Evolutionary conservation across 2,113 vertebrate species (phyloP).

Genomic region (Varanus komodoensis): DNA sequence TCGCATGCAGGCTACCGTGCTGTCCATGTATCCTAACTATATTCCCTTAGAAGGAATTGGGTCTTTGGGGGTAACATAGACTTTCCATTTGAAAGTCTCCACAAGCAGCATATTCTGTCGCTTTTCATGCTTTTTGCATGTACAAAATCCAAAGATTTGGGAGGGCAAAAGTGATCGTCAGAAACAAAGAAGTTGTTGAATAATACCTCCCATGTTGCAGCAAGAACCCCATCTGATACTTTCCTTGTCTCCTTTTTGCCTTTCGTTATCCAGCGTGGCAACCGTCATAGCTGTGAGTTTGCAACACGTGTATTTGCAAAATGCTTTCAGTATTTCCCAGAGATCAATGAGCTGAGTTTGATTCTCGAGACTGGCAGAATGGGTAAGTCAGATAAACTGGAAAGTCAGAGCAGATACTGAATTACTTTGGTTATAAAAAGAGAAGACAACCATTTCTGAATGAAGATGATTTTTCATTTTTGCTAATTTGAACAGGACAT

Average conservation of each 20-base stretch:
- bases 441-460: background rate
- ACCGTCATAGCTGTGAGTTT: constrained; percentile 45
- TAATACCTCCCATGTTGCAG: background rate
- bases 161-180: constrained; percentile 17
- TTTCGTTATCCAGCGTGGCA: constrained; percentile 40
- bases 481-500: background rate
- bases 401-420: constrained; percentile 3
- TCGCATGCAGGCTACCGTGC: background rate
- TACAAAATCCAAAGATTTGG: constrained; percentile 33
- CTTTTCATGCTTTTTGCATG: constrained; percentile 8
- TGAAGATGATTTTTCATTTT: background rate
- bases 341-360: constrained; percentile 60
- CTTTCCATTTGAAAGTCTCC: constrained; percentile 15
- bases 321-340: constrained; percentile 64
- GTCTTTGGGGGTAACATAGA: constrained; percentile 7
- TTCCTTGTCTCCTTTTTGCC: background rate
- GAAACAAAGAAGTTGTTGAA: constrained; percentile 8
- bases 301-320: constrained; percentile 70
- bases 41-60: constrained; percentile 1
- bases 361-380: constrained; percentile 44
- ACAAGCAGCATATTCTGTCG: constrained; percentile 11
- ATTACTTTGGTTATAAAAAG: background rate
- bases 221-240: constrained; percentile 10
- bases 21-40: background rate
- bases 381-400: background rate